Evolutionary conservation across 2,888 invertebrate genomes (phyloP).

Genomic region (Callimorpha dominula): DNA sequence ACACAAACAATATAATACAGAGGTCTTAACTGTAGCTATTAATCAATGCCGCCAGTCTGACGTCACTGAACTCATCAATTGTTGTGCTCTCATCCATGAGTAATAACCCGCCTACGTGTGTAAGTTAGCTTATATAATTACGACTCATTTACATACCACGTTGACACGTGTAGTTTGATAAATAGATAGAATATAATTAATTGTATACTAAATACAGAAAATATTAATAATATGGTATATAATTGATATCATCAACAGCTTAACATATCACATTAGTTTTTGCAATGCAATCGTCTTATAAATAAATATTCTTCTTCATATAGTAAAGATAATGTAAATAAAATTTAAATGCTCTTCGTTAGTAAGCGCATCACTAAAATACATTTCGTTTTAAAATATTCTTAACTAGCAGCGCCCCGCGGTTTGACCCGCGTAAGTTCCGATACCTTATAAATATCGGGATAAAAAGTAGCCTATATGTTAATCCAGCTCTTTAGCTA

Average conservation of each 20-base stretch:
- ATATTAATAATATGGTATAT: neutral
- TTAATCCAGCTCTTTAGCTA: no score
- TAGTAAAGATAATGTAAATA: no score
- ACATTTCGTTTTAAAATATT: no score
- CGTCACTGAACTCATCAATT: conserved; percentile 63
- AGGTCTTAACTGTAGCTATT: conserved; percentile 32
- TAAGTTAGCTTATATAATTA: conserved; percentile 6
- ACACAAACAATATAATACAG: conserved; percentile 18
- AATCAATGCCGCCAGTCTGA: conserved; percentile 57
- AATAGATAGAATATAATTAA: neutral
- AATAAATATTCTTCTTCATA: no score
- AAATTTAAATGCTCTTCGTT: neutral
- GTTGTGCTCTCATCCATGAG: conserved; percentile 19
- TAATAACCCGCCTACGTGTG: conserved; percentile 5
- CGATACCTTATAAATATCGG: no score
- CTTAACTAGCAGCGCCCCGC: no score
- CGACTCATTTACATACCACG: conserved; percentile 6
- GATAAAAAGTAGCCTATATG: no score
- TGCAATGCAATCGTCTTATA: neutral
- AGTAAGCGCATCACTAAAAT: no score
- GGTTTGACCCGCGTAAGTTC: no score
- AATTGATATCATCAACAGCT: neutral
- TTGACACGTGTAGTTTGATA: neutral
- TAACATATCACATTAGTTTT: neutral
- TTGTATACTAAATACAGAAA: neutral